Evolutionary conservation across 2,888 invertebrate species (phyloP).

Genomic region (Tuberolachnus salignus): DNA sequence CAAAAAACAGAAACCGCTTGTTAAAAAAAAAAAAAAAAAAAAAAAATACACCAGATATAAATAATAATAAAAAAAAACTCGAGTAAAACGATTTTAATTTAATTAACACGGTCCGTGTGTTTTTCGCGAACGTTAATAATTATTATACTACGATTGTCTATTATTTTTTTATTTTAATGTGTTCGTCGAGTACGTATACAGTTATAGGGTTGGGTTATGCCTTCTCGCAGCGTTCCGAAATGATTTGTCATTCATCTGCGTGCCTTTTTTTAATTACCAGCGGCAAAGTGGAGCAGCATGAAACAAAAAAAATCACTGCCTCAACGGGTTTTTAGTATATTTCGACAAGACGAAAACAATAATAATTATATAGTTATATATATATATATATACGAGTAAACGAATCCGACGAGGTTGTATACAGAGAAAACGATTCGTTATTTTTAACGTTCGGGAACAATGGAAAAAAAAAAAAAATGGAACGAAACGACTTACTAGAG

Average conservation of each 20-base stretch:
- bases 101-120: constrained; percentile 48
- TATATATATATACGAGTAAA: not conserved
- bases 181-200: constrained; percentile 12
- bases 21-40: constrained; percentile 23
- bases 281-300: constrained; percentile 26
- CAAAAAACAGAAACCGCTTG: constrained; percentile 20
- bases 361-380: not conserved
- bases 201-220: not conserved
- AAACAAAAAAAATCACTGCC: not conserved
- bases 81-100: constrained; percentile 48
- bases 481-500: no score
- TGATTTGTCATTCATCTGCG: constrained; percentile 36
- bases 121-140: constrained; percentile 43
- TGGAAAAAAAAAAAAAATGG: no score
- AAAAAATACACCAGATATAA: no score
- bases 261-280: constrained; percentile 38
- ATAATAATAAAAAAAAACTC: not conserved
- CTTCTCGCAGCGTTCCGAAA: constrained; percentile 15
- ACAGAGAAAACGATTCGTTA: no score
- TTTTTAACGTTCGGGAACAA: no score
- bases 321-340: no score
- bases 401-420: no score
- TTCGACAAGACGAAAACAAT: constrained; percentile 34
- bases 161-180: constrained; percentile 36
- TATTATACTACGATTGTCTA: constrained; percentile 29